phyloP scores from a whole-genome alignment of 2,113 vertebrate species.

The Dunckerocampus dactyliophorus region DNA sequence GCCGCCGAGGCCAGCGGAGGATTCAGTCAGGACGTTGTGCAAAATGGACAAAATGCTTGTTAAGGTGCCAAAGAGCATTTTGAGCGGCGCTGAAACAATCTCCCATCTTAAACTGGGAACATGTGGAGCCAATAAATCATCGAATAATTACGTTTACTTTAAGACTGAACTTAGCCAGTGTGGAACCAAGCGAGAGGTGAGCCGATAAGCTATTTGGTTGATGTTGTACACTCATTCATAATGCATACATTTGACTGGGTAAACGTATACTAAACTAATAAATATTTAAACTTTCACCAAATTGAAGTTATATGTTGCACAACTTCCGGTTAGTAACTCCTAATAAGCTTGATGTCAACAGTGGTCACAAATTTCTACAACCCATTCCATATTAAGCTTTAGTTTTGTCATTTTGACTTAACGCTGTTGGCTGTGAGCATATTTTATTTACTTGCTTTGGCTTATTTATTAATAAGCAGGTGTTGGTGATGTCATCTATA shows the following conservation, averaged over 20 bases:
- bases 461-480: no score
- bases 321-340: not conserved
- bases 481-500: no score
- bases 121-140: constrained; percentile 40
- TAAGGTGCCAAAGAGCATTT: constrained; percentile 37
- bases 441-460: no score
- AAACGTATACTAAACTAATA: not conserved
- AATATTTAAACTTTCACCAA: not conserved
- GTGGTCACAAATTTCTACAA: not conserved
- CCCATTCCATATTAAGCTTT: no score
- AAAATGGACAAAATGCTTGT: constrained; percentile 49
- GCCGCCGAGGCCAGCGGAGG: not conserved
- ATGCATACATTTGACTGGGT: not conserved
- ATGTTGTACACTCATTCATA: not conserved
- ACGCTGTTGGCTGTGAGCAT: no score
- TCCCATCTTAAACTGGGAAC: constrained; percentile 53
- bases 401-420: no score
- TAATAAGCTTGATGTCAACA: not conserved
- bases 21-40: constrained; percentile 41
- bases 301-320: not conserved
- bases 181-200: constrained; percentile 56
- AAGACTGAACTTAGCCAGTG: constrained; percentile 50
- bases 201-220: not conserved
- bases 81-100: constrained; percentile 4
- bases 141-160: constrained; percentile 46